These are phyloP conservation scores for Tetranychus truncatus DNA, from an alignment of 2,888 invertebrate species.

Conservation along the genomic window DNA sequence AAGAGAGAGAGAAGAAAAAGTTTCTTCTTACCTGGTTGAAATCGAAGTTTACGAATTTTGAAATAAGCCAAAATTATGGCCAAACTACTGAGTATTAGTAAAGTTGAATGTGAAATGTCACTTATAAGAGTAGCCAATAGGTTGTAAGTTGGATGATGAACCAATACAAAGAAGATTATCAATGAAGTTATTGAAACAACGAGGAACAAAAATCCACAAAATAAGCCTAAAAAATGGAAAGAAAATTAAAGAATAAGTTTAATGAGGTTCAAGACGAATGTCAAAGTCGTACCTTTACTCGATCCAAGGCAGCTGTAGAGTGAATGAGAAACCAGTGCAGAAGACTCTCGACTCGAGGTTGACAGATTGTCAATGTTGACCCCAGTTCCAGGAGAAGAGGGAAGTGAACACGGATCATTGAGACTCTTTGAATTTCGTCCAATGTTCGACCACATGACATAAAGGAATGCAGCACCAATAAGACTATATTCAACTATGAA, in stretches of 20 bases:
- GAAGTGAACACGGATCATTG: neutral
- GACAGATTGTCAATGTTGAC: conserved; percentile 17
- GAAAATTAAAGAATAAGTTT: neutral
- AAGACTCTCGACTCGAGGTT: conserved; percentile 19
- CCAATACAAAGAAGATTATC: conserved; percentile 84
- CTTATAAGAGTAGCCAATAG: conserved; percentile 72
- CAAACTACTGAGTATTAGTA: conserved; percentile 68
- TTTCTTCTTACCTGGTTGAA: conserved; percentile 46
- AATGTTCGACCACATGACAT: conserved; percentile 68
- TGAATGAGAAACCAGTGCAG: conserved; percentile 18
- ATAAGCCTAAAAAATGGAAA: conserved; percentile 47
- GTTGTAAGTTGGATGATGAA: conserved; percentile 53
- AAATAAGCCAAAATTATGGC: conserved; percentile 71
- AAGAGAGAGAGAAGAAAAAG: neutral
- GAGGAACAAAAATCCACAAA: conserved; percentile 69
- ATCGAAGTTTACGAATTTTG: conserved; percentile 47
- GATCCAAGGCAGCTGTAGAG: conserved; percentile 73
- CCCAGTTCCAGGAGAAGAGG: conserved; percentile 9
- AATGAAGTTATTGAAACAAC: conserved; percentile 78
- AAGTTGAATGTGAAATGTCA: conserved; percentile 69
- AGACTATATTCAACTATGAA: conserved; percentile 88
- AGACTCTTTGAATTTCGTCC: conserved; percentile 25
- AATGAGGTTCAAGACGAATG: conserved; percentile 30
- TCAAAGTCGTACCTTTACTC: conserved; percentile 37
- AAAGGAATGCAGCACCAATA: conserved; percentile 82